Conservation (phyloP, 2,888 invertebrate species). For the Heliconius sara region DNA sequence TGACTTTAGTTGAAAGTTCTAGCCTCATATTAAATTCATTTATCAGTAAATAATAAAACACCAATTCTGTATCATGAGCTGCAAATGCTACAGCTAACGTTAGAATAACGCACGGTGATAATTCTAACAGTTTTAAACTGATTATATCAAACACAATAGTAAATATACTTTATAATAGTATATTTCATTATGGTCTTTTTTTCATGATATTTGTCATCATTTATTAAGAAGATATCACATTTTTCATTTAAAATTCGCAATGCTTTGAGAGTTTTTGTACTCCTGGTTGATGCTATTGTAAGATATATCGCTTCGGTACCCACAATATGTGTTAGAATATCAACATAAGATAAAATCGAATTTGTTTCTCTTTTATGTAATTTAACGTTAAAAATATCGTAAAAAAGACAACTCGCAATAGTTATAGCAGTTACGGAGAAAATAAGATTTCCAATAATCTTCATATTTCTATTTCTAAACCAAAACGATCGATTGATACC, state of each 20-base stretch:
- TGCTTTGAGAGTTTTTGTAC: conserved; percentile 51
- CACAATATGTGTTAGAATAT: conserved; percentile 52
- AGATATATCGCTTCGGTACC: conserved; percentile 53
- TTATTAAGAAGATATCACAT: conserved; percentile 48
- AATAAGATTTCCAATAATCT: conserved; percentile 54
- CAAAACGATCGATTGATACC: conserved; percentile 64
- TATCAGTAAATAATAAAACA: conserved; percentile 60
- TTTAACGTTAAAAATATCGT: conserved; percentile 50
- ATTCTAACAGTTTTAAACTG: conserved; percentile 50
- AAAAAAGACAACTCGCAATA: conserved; percentile 43
- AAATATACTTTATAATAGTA: conserved; percentile 44
- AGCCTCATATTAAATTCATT: conserved; percentile 63
- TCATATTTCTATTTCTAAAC: conserved; percentile 49
- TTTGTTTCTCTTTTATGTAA: neutral
- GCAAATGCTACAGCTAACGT: conserved; percentile 56
- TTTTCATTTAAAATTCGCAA: conserved; percentile 60
- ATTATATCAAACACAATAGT: conserved; percentile 57
- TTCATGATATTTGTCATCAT: conserved; percentile 51
- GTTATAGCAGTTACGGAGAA: conserved; percentile 45
- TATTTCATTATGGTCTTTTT: conserved; percentile 44
- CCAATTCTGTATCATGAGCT: conserved; percentile 65
- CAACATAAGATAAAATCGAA: conserved; percentile 4
- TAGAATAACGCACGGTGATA: conserved; percentile 47
- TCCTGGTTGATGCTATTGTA: conserved; percentile 48
- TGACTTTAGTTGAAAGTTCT: conserved; percentile 50